Evolutionary conservation across 2,888 invertebrate species (phyloP), one percentile per base, ranked within the genome.

Genomic region (Conomelus anceps): DNA sequence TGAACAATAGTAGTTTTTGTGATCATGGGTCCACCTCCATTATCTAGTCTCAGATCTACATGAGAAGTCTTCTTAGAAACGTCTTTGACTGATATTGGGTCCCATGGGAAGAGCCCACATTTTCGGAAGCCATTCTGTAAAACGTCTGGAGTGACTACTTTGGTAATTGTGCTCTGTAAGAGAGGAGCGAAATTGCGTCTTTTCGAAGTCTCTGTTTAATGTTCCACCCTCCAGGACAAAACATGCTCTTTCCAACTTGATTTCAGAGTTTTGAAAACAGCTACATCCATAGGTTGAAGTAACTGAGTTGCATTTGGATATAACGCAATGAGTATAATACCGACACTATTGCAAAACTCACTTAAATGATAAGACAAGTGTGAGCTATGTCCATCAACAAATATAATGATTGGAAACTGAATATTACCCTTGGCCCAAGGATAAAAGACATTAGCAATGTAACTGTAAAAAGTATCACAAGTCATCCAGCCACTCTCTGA

Each of bases 401-500:
- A 93, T 9, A 93, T 89, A 88, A 93, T 92, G 29, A 93, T 91
- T 85, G 92, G 93, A 22, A 92, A 91, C 88, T 91, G 89, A 63
- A 93, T 92, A 26, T 92, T 90, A 89, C 93, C 92, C 89, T 91
- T 91, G 85, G 91, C 41, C 93, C 93, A 93, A 63, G 92, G 92
- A 90, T 92, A 90, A 91, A 93, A 93, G 23, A 93, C 90, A 91
- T 93, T 93, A 9, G 92, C 91, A 4, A 93, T 92, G 90, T 92
- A 93, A 91, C 93, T 92, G 90, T 91, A 93, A 91, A 93, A 93
- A 4, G 92, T 92, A 91, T 92, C 92, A 0, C 92, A 91, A 13
- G 92, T 93, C 93, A 93, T 94, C 94, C 93, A 93, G 13, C 93
- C 93, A 88, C 91, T 92, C 13, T 93, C 93, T 3, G 93, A 93